A percentile compares a stretch with the other conserved stretches of the same genome.
Evolutionary conservation across 1,140 invertebrate genomes (phyloP).

Genomic region (Meloidogyne exigua): DNA sequence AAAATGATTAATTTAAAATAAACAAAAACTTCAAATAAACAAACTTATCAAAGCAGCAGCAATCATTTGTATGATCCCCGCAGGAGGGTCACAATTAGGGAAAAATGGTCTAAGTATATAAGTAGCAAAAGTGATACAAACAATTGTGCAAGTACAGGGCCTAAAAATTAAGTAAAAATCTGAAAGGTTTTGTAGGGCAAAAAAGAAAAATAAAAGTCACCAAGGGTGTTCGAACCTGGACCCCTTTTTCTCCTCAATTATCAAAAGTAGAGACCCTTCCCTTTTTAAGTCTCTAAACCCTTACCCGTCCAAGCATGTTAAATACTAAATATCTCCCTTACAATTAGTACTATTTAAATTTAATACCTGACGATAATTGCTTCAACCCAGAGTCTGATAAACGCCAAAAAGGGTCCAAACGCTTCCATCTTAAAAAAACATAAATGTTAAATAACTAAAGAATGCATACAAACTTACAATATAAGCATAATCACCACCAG

Average conservation of each 20-base stretch:
- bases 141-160: slow-evolving; percentile 78
- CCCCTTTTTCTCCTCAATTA: no score
- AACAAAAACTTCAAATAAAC: not conserved
- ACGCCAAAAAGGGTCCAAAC: slow-evolving; percentile 78
- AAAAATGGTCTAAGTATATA: slow-evolving; percentile 89
- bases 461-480: slow-evolving; percentile 63
- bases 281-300: no score
- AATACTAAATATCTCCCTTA: no score
- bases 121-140: slow-evolving; percentile 85
- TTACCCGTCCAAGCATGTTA: no score
- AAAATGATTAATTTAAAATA: slow-evolving; percentile 16
- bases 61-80: slow-evolving; percentile 76
- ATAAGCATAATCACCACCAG: slow-evolving; percentile 92
- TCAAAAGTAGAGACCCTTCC: no score
- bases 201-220: no score
- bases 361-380: slow-evolving; percentile 80
- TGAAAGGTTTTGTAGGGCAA: no score
- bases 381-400: slow-evolving; percentile 92
- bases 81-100: slow-evolving; percentile 76
- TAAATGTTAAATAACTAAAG: no score
- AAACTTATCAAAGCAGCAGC: slow-evolving; percentile 69
- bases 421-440: slow-evolving; percentile 35
- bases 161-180: no score
- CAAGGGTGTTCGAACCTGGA: no score
- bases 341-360: not conserved